Evolutionary conservation across 1,140 invertebrate genomes (phyloP).

Genomic region (Whitmania pigra): DNA sequence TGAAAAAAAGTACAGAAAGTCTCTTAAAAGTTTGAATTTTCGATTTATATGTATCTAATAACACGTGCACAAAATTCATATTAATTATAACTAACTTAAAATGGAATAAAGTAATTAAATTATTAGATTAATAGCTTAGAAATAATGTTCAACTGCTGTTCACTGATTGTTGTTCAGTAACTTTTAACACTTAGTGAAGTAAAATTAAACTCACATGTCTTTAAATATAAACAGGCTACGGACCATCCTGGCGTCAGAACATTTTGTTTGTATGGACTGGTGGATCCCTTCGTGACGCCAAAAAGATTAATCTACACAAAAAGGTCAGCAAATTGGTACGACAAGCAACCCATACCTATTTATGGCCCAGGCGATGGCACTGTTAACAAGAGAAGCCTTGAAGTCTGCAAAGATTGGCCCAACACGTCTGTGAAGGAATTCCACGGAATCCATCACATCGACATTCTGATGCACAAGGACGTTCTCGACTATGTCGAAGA

Average conservation of each 20-base stretch:
- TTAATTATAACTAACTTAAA: too few species aligned
- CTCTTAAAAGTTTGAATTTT: conserved; percentile 44
- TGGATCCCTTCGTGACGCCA: conserved; percentile 58
- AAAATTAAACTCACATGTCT: background rate
- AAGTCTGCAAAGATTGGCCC: conserved; percentile 63
- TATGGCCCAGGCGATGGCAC: conserved; percentile 89
- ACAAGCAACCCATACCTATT: conserved; percentile 60
- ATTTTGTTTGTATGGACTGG: conserved; percentile 72
- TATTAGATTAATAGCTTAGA: too few species aligned
- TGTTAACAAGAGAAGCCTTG: conserved; percentile 71
- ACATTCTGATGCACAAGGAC: conserved; percentile 28
- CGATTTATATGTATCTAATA: too few species aligned
- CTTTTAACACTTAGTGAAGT: too few species aligned
- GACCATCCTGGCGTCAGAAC: conserved; percentile 71
- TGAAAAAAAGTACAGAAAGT: conserved; percentile 66
- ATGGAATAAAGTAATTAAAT: too few species aligned
- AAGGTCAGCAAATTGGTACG: conserved; percentile 41
- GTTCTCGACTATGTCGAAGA: too few species aligned
- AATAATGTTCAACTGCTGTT: too few species aligned
- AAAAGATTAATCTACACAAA: conserved; percentile 18
- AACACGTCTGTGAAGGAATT: conserved; percentile 49
- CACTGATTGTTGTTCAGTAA: background rate
- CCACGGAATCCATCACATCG: conserved; percentile 59
- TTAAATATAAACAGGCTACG: conserved; percentile 47
- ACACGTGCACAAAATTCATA: too few species aligned